Conservation (phyloP, 2,113 vertebrate genomes). For the Ceyx margarethae region DNA sequence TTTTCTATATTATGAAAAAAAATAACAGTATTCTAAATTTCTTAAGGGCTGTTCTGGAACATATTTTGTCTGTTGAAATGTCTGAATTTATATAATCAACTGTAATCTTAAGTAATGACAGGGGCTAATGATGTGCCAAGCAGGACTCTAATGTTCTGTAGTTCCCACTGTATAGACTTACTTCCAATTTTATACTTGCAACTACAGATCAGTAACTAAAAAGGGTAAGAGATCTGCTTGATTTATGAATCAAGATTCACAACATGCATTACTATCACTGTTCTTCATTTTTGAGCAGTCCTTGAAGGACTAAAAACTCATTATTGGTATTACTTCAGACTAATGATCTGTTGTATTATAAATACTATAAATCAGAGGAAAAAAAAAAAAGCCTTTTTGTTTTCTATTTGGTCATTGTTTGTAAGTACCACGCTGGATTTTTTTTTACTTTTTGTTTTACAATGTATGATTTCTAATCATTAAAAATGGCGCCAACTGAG, state of each 20-base stretch:
- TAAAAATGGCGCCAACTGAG: constrained; percentile 61
- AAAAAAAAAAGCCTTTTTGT: neutral
- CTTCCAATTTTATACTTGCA: constrained; percentile 64
- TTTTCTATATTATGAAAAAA: constrained; percentile 66
- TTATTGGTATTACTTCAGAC: constrained; percentile 48
- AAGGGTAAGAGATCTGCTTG: constrained; percentile 42
- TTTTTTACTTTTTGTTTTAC: constrained; percentile 53
- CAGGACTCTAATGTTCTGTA: constrained; percentile 51
- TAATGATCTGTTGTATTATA: constrained; percentile 40
- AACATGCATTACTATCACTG: constrained; percentile 44
- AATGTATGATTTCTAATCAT: constrained; percentile 58
- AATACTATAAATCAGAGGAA: constrained; percentile 30
- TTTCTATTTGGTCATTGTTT: constrained; percentile 59
- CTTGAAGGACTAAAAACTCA: constrained; percentile 2
- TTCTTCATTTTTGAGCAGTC: constrained; percentile 36
- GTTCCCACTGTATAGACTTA: constrained; percentile 40
- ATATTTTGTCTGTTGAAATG: constrained; percentile 49
- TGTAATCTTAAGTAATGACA: constrained; percentile 24
- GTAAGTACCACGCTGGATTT: constrained; percentile 46
- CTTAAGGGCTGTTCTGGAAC: constrained; percentile 53
- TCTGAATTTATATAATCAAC: constrained; percentile 46
- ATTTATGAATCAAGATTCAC: constrained; percentile 48
- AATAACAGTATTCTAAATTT: constrained; percentile 60
- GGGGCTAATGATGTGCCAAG: constrained; percentile 1
- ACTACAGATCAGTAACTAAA: neutral